Evolutionary conservation across 2,113 vertebrate genomes (phyloP), one percentile per base, ranked within the genome.

Genomic region (Tiliqua scincoides): DNA sequence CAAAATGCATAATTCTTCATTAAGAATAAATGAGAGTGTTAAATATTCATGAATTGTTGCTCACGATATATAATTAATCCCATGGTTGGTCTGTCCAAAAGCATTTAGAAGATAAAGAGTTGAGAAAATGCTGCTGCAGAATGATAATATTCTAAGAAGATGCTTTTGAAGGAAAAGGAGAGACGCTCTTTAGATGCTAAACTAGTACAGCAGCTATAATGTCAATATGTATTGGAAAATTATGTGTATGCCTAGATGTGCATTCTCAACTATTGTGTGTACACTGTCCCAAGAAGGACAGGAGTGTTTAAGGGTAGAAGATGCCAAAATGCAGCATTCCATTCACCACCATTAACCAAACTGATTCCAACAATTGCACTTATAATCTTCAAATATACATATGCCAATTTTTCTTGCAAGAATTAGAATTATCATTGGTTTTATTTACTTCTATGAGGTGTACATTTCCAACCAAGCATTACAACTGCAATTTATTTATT

Each of bases 1-100:
- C 96, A 96, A 97, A 96, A 97, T 97, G 96, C 95, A 96, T 96
- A 97, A 97, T 96, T 97, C 96, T 97, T 97, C 95, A 97, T 97
- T 97, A 97, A 97, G 95, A 97, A 96, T 97, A 97, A 96, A 97
- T 97, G 95, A 97, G 91, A 74, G 70, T 95, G 93, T 97, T 97
- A 97, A 97, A 97, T 97, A 97, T 97, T 97, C 96, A 97, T 97
- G 96, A 96, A 95, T 94, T 96, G 95, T 97, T 97, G 91, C 93
- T 96, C 92, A 92, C 91, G 91, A 93, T 95, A 93, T 97, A 93
- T 96, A 96, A 97, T 97, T 97, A 97, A 97, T 97, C 96, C 95
- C 94, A 90, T 93, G 95, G 95, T 96, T 94, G 96, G 90, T 95
- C 92, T 95, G 95, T 96, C 96, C 95, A 96, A 96, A 94, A 94